Base-by-base conservation (phyloP, 2,797 vertebrate species). In the Coluber constrictor region DNA sequence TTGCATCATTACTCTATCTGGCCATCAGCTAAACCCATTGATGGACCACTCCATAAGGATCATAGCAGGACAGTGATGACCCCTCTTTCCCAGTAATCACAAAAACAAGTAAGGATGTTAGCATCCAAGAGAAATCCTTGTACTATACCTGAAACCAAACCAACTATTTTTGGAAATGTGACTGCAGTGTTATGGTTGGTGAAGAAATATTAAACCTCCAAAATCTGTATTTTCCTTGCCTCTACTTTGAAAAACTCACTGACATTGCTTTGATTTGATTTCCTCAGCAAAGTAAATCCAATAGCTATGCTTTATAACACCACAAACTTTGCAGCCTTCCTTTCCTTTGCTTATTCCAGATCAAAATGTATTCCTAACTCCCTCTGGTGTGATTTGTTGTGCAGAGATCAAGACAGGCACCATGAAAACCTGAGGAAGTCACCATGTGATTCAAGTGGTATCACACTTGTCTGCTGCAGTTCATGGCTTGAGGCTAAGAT, bases 271-370 rank as follows among this genome's bases (percentile, higher is more conserved):
- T 86, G 91, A 90, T 0, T 2, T 15, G 83, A 66, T 74, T 83
- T 90, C 92, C 87, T 74, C 92, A 87, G 91, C 63, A 91, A 94
- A 91, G 13, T 16, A 87, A 63, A 43, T 29, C 43, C 93, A 90
- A 60, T 29, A 32, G 20, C 11, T 10, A 86, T 94, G 87, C 70
- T 93, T 93, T 57, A 0, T 91, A 90, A 37, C n/a, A 87, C 3
- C 54, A 79, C 90, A 70, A 60, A 54, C 8, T 90, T 70, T 13
- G 25, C 70, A 92, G 83, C 32, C 61, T 90, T 66, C 86, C 4
- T 87, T 66, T n/a, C 87, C 66, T 29, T 88, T 83, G 29, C 63
- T 61, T 47, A 47, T 83, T 83, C 86, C n/a, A 2, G 83, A 83
- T 91, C 90, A 51, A 93, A 32, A 83, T 0, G 20, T 66, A 23